Base-by-base conservation (phyloP, 2,113 vertebrate species). In the Dipodomys spectabilis region DNA sequence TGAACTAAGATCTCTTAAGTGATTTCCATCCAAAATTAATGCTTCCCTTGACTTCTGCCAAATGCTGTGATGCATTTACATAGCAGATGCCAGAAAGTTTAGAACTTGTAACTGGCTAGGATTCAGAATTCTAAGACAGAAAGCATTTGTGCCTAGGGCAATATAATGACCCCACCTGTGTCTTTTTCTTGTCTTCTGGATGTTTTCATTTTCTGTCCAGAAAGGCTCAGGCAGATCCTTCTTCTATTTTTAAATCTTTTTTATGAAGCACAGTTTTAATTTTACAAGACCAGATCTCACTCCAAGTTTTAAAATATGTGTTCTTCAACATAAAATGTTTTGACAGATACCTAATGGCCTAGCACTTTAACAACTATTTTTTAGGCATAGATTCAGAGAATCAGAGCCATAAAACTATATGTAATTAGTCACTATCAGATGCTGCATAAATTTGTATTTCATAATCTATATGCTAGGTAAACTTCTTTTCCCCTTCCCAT, bases 101-200 rank as follows among this genome's bases (percentile, higher is more conserved):
- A 95, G 96, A 97, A 94, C 97, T 98, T 96, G 95, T 96, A 87
- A 97, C 85, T 98, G 98, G 98, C 97, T 97, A 93, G 88, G 93
- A 88, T 64, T 97, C 96, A 97, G 3, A 32, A 20, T 96, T 94
- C 90, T 97, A 95, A 98, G 97, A 98, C 53, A 95, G 96, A 97
- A 97, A 96, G 97, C 97, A 97, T 97, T 98, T 98, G 97, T 97
- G 81, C 96, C 22, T 97, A 74, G 95, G 96, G 97, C 96, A 94
- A 73, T 95, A 94, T 97, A 98, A 95, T 96, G 93, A 93, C 81
- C 97, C 97, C 98, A 98, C 98, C 97, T 98, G 97, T 97, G 94
- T 96, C 81, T 93, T 95, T 94, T 96, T 88, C 94, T 94, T 96
- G 88, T 97, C 97, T 83, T 97, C 94, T 96, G 95, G 45, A 85